Percentiles rank a stretch among this genome's conserved stretches.
Evolutionary conservation across 2,113 vertebrate genomes (phyloP).

Genomic region (Rhinoptilus africanus): DNA sequence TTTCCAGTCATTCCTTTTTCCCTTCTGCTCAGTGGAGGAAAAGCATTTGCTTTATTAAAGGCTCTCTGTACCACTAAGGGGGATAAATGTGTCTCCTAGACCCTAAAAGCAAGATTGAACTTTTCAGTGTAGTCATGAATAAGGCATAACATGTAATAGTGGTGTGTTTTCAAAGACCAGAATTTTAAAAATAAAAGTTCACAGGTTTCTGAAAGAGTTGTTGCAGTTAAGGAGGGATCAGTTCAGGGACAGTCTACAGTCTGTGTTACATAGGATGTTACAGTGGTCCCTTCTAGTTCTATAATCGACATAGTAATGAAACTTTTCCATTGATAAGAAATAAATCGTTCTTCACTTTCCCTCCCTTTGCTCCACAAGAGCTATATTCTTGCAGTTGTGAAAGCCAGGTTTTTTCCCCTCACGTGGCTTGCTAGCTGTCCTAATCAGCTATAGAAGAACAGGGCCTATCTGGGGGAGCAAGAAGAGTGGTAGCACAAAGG

Average conservation of each 20-base stretch:
- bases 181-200: constrained; percentile 7
- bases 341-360: background rate
- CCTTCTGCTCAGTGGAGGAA: constrained; percentile 32
- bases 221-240: background rate
- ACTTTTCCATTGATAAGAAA: background rate
- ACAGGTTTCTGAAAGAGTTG: background rate
- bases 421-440: background rate
- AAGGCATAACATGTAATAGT: background rate
- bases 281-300: background rate
- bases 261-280: background rate
- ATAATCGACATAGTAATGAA: background rate
- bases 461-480: background rate
- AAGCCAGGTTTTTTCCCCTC: background rate
- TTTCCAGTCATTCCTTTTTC: constrained; percentile 37
- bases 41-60: constrained; percentile 34
- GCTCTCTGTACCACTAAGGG: background rate
- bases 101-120: constrained; percentile 32
- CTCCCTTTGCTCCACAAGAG: background rate
- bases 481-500: background rate
- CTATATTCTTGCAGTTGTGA: background rate
- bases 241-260: background rate
- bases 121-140: constrained; percentile 34
- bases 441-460: background rate
- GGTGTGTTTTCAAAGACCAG: background rate
- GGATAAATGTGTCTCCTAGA: constrained; percentile 40